A percentile compares a stretch with the other conserved stretches of the same genome.
These are phyloP conservation scores for Mungos mungo DNA, from an alignment of 2,113 vertebrate genomes.

Conservation along the genomic window DNA sequence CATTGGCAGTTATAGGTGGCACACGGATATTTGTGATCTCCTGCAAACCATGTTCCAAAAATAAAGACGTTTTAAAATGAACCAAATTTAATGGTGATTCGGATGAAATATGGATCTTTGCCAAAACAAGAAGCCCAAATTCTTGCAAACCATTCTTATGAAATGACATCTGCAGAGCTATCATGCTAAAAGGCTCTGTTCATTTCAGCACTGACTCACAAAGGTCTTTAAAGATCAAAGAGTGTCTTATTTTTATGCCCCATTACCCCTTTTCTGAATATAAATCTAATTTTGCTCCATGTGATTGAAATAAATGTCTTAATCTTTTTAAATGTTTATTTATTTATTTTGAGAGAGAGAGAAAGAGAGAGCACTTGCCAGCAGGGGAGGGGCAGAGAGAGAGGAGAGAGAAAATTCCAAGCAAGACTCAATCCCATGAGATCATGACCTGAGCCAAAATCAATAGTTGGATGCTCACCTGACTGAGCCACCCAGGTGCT, in stretches of 20 bases:
- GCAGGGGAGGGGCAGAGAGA: no score
- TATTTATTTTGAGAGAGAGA: no score
- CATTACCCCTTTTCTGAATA: neutral
- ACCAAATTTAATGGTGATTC: neutral
- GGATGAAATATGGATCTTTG: neutral
- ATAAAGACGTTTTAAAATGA: constrained; percentile 3
- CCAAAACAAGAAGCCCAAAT: neutral
- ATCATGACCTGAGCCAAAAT: no score
- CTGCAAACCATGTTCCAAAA: constrained; percentile 76
- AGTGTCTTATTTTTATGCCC: neutral
- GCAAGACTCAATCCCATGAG: no score
- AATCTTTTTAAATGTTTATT: neutral
- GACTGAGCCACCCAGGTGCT: no score
- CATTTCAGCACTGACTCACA: neutral
- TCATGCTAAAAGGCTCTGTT: neutral
- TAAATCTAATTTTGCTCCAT: neutral
- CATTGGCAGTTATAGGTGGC: constrained; percentile 72
- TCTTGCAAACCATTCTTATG: neutral
- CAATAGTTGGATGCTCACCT: no score
- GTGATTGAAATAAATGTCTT: neutral
- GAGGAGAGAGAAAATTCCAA: no score
- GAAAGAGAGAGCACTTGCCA: no score
- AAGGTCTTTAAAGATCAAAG: neutral
- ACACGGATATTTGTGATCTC: constrained; percentile 85
- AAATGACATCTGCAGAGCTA: neutral